These are phyloP conservation scores for Equus quagga DNA, from an alignment of 2,113 vertebrate genomes.

Conservation along the genomic window DNA sequence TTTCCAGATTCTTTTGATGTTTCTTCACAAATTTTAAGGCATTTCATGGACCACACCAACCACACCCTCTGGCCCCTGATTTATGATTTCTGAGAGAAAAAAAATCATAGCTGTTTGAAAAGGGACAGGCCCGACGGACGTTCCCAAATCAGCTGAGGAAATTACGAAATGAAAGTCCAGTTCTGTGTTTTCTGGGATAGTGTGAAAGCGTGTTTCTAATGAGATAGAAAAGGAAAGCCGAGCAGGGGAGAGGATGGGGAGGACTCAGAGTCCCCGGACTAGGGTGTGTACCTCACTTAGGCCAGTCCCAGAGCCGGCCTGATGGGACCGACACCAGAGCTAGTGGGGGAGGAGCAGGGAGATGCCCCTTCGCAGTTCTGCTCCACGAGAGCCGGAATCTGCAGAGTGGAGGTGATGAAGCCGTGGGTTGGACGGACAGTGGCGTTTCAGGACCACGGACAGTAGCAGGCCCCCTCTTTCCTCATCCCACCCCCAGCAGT, in stretches of 20 bases:
- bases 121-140: not conserved
- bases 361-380: too few relatives aligned
- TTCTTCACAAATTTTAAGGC: not conserved
- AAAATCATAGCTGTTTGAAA: not conserved
- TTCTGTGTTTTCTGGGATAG: not conserved
- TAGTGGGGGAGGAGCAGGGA: rapidly evolving
- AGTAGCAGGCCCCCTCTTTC: not conserved
- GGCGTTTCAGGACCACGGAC: constrained; percentile 78
- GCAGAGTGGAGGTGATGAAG: rapidly evolving
- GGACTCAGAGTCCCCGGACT: not conserved
- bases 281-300: rapidly evolving
- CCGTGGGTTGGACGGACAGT: rapidly evolving
- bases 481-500: not conserved
- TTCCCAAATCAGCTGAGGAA: not conserved
- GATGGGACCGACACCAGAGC: not conserved
- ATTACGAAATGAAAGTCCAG: not conserved
- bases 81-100: not conserved
- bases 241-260: too few relatives aligned
- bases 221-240: not conserved
- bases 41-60: not conserved
- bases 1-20: not conserved
- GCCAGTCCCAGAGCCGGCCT: not conserved
- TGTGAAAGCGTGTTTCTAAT: not conserved
- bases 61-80: not conserved
- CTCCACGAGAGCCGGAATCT: rapidly evolving